phyloP scores from a whole-genome alignment of 2,888 invertebrate species.

The Morpho helenor region DNA sequence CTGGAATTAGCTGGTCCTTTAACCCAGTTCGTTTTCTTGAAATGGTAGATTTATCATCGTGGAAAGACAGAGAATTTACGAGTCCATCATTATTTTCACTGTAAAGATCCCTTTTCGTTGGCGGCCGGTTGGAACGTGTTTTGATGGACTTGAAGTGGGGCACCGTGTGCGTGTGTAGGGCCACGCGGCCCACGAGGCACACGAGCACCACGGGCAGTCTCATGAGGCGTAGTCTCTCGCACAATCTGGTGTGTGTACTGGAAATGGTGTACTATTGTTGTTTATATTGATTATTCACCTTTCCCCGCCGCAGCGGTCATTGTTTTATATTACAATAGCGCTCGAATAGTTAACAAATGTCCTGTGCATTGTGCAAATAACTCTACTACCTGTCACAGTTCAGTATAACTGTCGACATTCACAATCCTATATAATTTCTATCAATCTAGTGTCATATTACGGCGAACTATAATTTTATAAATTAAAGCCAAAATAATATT shows the following conservation, averaged over 20 bases:
- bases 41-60: too few relatives aligned
- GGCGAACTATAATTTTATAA: too few relatives aligned
- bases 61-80: slow-evolving; percentile 7
- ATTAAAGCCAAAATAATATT: too few relatives aligned
- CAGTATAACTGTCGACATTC: too few relatives aligned
- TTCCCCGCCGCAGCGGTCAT: slow-evolving; percentile 42
- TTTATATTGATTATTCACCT: slow-evolving; percentile 61
- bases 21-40: too few relatives aligned
- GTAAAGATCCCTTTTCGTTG: slow-evolving; percentile 38
- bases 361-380: slow-evolving; percentile 29
- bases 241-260: slow-evolving; percentile 42
- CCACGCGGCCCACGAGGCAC: slow-evolving; percentile 41
- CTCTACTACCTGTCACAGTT: too few relatives aligned
- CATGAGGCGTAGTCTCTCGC: slow-evolving; percentile 40
- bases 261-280: slow-evolving; percentile 45
- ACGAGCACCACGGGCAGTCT: slow-evolving; percentile 41
- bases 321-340: slow-evolving; percentile 56
- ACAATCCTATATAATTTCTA: too few relatives aligned
- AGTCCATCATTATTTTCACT: slow-evolving; percentile 38
- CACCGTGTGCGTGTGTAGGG: slow-evolving; percentile 36
- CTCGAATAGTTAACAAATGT: slow-evolving; percentile 55
- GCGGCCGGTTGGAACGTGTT: slow-evolving; percentile 37
- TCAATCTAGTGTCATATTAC: too few relatives aligned
- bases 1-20: not conserved
- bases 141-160: slow-evolving; percentile 42